Percentiles rank a stretch among this genome's conserved stretches.
phyloP scores from a whole-genome alignment of 2,113 vertebrate species.

The Corythornis madagascariensis region DNA sequence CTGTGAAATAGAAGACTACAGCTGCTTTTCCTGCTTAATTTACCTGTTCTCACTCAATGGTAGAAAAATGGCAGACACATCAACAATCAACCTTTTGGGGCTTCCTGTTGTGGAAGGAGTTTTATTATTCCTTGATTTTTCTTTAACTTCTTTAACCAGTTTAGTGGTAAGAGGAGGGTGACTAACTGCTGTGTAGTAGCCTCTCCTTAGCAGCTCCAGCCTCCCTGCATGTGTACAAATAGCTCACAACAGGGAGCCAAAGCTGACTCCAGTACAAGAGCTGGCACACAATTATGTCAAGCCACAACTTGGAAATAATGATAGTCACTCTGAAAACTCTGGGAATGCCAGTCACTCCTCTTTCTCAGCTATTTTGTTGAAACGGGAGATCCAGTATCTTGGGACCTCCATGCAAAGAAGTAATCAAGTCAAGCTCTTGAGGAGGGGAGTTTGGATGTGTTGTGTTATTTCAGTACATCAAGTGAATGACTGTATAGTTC shows the following conservation, averaged over 20 bases:
- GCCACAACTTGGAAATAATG: not conserved
- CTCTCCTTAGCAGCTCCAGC: not conserved
- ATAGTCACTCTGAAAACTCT: not conserved
- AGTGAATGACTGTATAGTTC: not conserved
- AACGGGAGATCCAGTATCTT: not conserved
- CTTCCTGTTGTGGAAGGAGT: not conserved
- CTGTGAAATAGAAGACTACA: not conserved
- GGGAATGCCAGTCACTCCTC: not conserved
- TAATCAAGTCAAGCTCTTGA: not conserved
- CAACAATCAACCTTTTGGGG: not conserved
- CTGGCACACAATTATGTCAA: not conserved
- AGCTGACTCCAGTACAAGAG: not conserved
- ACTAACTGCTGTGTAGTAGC: not conserved
- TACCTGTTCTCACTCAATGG: not conserved
- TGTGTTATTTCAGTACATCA: not conserved
- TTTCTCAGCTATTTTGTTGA: not conserved
- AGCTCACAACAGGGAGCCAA: not conserved
- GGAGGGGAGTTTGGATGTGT: not conserved
- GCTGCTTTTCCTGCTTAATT: not conserved
- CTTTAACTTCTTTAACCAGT: not conserved
- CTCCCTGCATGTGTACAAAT: not conserved
- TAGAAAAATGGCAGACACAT: not conserved
- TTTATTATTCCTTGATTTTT: not conserved
- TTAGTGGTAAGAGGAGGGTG: not conserved
- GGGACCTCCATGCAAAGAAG: not conserved